These are phyloP conservation scores for Sebastes matsubarae DNA, from an alignment of 2,797 vertebrate genomes.

Conservation along the genomic window DNA sequence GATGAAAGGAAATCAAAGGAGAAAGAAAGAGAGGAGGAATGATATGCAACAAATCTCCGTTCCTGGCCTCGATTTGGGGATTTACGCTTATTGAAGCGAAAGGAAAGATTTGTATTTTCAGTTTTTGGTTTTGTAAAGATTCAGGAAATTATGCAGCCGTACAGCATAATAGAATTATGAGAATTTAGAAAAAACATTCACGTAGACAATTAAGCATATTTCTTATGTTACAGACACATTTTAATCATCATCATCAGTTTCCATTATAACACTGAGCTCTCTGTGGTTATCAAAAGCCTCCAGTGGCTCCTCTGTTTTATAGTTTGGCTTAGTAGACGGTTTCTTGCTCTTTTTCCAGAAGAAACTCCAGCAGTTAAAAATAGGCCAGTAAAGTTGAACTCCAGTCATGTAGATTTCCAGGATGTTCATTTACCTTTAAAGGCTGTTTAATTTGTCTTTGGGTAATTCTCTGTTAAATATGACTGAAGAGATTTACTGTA, in stretches of 20 bases:
- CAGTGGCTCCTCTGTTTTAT: neutral
- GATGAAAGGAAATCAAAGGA: neutral
- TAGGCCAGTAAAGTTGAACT: neutral
- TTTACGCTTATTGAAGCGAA: neutral
- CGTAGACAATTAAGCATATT: neutral
- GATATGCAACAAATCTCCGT: neutral
- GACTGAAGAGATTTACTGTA: neutral
- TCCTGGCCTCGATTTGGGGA: neutral
- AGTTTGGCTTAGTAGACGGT: neutral
- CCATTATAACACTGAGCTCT: neutral
- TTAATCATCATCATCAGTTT: neutral
- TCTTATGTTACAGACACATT: neutral
- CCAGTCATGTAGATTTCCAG: neutral
- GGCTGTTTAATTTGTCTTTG: neutral
- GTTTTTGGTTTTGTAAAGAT: neutral
- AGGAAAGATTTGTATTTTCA: neutral
- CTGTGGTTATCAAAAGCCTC: neutral
- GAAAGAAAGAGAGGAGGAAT: neutral
- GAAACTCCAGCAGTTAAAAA: conserved; percentile 27
- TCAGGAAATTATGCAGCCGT: neutral
- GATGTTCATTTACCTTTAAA: neutral
- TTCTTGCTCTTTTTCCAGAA: neutral
- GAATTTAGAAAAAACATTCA: neutral
- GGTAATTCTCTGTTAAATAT: neutral
- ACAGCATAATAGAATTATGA: neutral